phyloP scores from a whole-genome alignment of 2,888 invertebrate genomes.

The Proisotoma minuta region DNA sequence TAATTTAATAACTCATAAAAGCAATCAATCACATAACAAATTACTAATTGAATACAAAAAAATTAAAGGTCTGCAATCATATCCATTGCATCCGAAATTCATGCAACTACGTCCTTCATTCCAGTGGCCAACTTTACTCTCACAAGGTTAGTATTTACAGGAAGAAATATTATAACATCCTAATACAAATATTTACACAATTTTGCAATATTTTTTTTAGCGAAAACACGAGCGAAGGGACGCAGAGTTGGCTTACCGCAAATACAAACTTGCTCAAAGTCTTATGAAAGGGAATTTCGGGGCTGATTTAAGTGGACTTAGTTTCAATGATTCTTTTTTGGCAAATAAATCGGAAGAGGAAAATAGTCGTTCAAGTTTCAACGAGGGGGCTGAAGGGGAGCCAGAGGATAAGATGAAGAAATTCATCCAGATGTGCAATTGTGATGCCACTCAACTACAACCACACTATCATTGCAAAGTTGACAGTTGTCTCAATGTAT shows the following conservation, averaged over 20 bases:
- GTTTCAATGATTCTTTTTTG: constrained; percentile 24
- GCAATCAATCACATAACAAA: too few species aligned
- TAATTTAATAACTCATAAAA: too few species aligned
- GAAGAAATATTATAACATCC: not conserved
- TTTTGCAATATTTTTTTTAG: constrained; percentile 37
- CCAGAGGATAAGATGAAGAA: constrained; percentile 44
- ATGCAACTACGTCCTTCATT: constrained; percentile 93
- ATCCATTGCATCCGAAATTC: constrained; percentile 95
- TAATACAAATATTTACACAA: not conserved
- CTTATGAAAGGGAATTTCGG: constrained; percentile 53
- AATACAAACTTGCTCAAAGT: constrained; percentile 62
- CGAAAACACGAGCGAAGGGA: constrained; percentile 94
- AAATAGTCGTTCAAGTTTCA: constrained; percentile 41
- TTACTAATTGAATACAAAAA: too few species aligned
- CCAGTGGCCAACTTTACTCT: constrained; percentile 91
- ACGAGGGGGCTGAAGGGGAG: constrained; percentile 32
- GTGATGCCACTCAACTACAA: constrained; percentile 52
- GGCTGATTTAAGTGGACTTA: constrained; percentile 38
- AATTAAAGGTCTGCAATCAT: constrained; percentile 96
- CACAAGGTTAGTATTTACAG: constrained; percentile 65
- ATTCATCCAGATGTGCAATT: constrained; percentile 45
- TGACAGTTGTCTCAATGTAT: constrained; percentile 68
- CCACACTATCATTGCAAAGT: constrained; percentile 85
- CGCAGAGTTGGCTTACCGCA: constrained; percentile 80
- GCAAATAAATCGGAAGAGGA: constrained; percentile 44